phyloP scores from a whole-genome alignment of 2,797 vertebrate genomes.

The Pseudochirops corinnae region DNA sequence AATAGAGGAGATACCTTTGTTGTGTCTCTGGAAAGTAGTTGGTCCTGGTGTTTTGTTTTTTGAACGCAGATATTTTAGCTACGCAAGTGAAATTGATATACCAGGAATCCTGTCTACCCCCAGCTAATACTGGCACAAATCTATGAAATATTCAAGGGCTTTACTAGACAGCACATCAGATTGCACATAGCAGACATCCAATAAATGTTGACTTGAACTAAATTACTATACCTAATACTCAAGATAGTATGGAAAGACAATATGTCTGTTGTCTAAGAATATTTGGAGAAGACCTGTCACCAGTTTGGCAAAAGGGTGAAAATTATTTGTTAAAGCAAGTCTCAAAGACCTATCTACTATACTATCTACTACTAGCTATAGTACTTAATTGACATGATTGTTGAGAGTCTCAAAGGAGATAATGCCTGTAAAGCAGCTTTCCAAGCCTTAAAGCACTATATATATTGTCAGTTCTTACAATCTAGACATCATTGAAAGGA shows the following conservation, averaged over 20 bases:
- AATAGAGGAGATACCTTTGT: neutral
- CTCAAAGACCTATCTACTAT: neutral
- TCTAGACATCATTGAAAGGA: neutral
- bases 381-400: neutral
- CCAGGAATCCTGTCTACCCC: neutral
- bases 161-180: neutral
- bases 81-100: constrained; percentile 7
- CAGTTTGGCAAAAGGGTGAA: neutral
- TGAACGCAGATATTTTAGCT: constrained; percentile 3
- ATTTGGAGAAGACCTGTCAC: neutral
- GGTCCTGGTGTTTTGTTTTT: constrained; percentile 25
- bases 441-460: neutral
- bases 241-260: neutral
- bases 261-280: neutral
- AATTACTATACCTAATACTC: neutral
- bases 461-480: neutral
- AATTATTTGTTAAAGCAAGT: neutral
- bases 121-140: neutral
- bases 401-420: neutral
- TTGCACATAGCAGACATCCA: neutral
- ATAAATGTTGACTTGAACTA: neutral
- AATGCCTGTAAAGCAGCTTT: neutral
- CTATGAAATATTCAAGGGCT: neutral
- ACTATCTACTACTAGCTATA: neutral
- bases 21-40: constrained; percentile 18